These are phyloP conservation scores for Neotoma lepida DNA, from an alignment of 2,113 vertebrate genomes.

Conservation along the genomic window DNA sequence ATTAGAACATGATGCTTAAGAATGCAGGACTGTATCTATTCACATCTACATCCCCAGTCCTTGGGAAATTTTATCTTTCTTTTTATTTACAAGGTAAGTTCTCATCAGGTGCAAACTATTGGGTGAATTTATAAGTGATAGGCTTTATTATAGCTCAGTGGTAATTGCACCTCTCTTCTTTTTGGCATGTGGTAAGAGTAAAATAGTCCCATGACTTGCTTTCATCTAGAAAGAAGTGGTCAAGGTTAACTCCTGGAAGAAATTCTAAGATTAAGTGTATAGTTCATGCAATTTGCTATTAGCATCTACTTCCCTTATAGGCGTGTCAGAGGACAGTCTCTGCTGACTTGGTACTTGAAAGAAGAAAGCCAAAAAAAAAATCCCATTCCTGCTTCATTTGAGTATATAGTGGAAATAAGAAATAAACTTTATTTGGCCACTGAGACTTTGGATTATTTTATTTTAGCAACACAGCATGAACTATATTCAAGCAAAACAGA, in stretches of 20 bases:
- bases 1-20: not conserved
- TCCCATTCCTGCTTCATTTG: not conserved
- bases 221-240: not conserved
- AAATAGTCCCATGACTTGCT: not conserved
- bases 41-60: not conserved
- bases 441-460: conserved; percentile 16
- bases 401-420: not conserved
- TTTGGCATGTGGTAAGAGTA: not conserved
- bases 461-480: not conserved
- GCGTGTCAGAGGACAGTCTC: not conserved
- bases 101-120: not conserved
- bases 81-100: not conserved
- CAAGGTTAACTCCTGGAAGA: not conserved
- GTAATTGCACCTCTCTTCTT: not conserved
- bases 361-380: not conserved
- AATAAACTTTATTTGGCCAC: not conserved
- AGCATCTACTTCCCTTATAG: not conserved
- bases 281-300: not conserved
- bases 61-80: not conserved
- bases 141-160: not conserved
- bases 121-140: not conserved
- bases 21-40: not conserved
- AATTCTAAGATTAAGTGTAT: not conserved
- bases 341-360: not conserved
- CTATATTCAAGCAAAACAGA: not conserved